These are phyloP conservation scores for Drosophila greeni DNA, from an alignment of 2,888 invertebrate species.

Conservation along the genomic window DNA sequence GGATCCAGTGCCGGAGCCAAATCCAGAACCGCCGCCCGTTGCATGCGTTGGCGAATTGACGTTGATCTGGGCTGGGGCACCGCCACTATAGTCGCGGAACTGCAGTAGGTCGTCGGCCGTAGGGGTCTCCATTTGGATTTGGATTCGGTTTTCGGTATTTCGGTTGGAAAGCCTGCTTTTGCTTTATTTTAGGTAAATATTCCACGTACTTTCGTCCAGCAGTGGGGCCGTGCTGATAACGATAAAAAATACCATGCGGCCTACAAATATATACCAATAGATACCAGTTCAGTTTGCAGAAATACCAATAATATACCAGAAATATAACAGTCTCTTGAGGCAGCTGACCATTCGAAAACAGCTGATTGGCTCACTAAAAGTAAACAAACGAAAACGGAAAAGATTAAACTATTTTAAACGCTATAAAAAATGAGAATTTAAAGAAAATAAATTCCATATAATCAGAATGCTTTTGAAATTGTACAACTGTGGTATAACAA, in stretches of 20 bases:
- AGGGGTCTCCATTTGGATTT: constrained; percentile 61
- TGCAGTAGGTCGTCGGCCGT: constrained; percentile 82
- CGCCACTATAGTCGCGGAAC: constrained; percentile 86
- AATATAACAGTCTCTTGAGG: not conserved
- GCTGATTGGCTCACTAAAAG: not conserved
- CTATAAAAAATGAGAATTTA: not conserved
- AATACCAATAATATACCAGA: not conserved
- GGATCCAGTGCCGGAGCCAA: constrained; percentile 17
- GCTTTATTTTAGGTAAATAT: constrained; percentile 33
- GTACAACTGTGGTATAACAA: not conserved
- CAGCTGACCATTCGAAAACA: not conserved
- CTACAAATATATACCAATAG: not conserved
- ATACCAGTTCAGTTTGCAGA: not conserved
- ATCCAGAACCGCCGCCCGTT: constrained; percentile 36
- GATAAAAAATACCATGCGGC: not conserved
- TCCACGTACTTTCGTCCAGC: constrained; percentile 42
- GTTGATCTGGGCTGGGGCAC: constrained; percentile 84
- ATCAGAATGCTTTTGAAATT: not conserved
- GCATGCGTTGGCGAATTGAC: constrained; percentile 82
- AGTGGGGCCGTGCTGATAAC: not conserved
- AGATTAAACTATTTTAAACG: not conserved
- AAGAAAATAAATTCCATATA: not conserved
- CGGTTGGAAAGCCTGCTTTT: constrained; percentile 2
- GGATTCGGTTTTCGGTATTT: not conserved
- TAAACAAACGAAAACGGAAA: not conserved